These are phyloP conservation scores for Scaptomyza graminum DNA, from an alignment of 1,140 invertebrate species.

Conservation along the genomic window DNA sequence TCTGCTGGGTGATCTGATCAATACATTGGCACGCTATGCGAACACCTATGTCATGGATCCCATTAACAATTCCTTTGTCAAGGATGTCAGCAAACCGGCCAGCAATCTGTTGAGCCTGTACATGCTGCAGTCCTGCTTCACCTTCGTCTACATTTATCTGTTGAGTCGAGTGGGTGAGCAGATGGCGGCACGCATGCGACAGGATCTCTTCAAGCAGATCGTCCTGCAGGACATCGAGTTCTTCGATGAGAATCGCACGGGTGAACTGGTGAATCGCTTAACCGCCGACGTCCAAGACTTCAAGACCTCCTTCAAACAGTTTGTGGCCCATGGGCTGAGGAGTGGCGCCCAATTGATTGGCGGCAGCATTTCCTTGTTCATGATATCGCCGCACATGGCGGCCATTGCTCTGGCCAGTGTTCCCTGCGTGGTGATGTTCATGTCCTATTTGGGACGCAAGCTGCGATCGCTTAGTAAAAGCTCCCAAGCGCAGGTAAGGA, in stretches of 20 bases:
- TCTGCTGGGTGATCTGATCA: conserved; percentile 90
- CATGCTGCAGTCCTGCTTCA: conserved; percentile 91
- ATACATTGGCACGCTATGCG: conserved; percentile 87
- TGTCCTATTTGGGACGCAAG: conserved; percentile 71
- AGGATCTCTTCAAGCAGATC: conserved; percentile 92
- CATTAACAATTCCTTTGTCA: conserved; percentile 84
- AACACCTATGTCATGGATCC: conserved; percentile 81
- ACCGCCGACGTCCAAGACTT: conserved; percentile 98
- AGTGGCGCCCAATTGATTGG: conserved; percentile 90
- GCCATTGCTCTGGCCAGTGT: conserved; percentile 91
- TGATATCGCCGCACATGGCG: conserved; percentile 95
- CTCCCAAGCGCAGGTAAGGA: conserved; percentile 67
- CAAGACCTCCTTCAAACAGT: conserved; percentile 97
- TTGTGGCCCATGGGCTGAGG: conserved; percentile 94
- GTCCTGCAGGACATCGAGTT: conserved; percentile 95
- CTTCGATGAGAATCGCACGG: conserved; percentile 95
- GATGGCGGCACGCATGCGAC: conserved; percentile 91
- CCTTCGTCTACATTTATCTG: conserved; percentile 94
- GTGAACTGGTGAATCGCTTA: conserved; percentile 94
- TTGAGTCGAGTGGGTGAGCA: conserved; percentile 94
- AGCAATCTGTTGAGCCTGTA: conserved; percentile 88
- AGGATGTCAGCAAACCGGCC: conserved; percentile 88
- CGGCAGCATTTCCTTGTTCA: conserved; percentile 79
- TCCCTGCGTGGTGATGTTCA: conserved; percentile 91
- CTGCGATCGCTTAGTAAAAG: conserved; percentile 72